phyloP scores from a whole-genome alignment of 2,113 vertebrate genomes.

The Excalfactoria chinensis region DNA sequence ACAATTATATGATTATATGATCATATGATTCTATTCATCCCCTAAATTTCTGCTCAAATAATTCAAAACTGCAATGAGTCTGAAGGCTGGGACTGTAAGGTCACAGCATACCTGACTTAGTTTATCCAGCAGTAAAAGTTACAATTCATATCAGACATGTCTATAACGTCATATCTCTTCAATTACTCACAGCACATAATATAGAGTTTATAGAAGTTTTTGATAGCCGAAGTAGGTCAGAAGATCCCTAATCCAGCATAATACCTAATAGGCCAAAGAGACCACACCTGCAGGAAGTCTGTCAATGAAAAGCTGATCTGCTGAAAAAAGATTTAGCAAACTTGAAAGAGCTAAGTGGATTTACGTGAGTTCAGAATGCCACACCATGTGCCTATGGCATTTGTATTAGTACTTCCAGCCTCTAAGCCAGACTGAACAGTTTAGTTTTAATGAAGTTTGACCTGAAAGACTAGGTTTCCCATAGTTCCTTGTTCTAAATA shows the following conservation, averaged over 20 bases:
- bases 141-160: background rate
- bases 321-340: background rate
- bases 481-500: background rate
- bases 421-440: background rate
- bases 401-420: background rate
- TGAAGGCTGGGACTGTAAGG: background rate
- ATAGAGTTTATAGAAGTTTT: background rate
- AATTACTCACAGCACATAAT: background rate
- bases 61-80: background rate
- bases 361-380: background rate
- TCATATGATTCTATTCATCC: background rate
- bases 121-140: background rate
- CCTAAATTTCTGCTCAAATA: background rate
- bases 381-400: accelerated
- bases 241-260: background rate
- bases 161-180: background rate
- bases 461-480: background rate
- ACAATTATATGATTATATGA: too few relatives aligned
- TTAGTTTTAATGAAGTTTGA: background rate
- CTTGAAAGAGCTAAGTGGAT: background rate
- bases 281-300: background rate
- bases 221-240: background rate
- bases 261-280: background rate
- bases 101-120: background rate
- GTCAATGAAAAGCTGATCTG: background rate